These are phyloP conservation scores for Dendrolimus kikuchii DNA, from an alignment of 1,140 invertebrate species.

Conservation along the genomic window DNA sequence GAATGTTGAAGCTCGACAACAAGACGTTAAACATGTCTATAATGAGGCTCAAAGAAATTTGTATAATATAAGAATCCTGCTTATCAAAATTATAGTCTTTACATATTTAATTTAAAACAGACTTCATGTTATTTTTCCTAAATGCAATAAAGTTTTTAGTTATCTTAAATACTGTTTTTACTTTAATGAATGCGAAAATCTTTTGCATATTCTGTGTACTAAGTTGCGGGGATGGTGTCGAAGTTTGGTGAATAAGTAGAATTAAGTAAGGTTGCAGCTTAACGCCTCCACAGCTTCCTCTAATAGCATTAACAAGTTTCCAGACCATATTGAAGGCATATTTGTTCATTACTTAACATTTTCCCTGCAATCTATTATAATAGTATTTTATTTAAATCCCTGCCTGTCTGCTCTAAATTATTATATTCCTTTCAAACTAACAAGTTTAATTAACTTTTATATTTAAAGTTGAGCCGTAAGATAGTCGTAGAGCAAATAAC, in stretches of 20 bases:
- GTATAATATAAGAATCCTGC: background rate
- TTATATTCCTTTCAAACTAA: no score
- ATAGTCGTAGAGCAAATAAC: no score
- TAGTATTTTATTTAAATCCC: no score
- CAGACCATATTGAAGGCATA: slow-evolving; percentile 62
- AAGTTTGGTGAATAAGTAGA: slow-evolving; percentile 64
- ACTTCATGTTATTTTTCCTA: slow-evolving; percentile 7
- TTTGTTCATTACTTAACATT: slow-evolving; percentile 27
- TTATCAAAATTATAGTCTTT: slow-evolving; percentile 8
- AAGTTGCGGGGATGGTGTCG: slow-evolving; percentile 4
- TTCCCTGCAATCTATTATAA: slow-evolving; percentile 6
- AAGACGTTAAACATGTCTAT: slow-evolving; percentile 15
- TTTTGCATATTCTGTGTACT: no score
- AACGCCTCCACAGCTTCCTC: slow-evolving; percentile 57
- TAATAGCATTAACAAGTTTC: slow-evolving; percentile 69
- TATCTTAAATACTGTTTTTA: background rate
- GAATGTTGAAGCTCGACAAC: slow-evolving; percentile 35
- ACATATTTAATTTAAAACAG: slow-evolving; percentile 17
- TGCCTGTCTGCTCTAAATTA: no score
- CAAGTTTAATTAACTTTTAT: no score
- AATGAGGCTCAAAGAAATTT: slow-evolving; percentile 11
- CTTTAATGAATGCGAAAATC: no score
- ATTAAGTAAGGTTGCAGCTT: slow-evolving; percentile 66
- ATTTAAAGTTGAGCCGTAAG: no score
- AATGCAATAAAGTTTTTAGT: slow-evolving; percentile 10